phyloP scores from a whole-genome alignment of 1,140 invertebrate genomes.

The Cephus cinctus region DNA sequence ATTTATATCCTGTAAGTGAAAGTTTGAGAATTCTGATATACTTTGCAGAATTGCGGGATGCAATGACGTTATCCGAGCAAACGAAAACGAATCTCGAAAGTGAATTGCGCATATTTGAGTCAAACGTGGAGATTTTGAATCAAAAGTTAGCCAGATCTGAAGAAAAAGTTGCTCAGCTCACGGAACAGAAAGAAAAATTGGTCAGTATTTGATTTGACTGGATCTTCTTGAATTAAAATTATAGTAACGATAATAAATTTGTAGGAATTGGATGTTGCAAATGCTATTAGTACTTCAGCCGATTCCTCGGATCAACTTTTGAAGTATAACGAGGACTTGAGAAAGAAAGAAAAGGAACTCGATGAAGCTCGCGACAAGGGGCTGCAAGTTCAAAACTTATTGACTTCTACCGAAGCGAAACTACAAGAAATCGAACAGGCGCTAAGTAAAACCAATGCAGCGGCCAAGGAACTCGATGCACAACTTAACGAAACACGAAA shows the following conservation, averaged over 20 bases:
- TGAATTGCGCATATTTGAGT: slow-evolving; percentile 39
- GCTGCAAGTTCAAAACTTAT: slow-evolving; percentile 48
- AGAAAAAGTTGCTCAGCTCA: slow-evolving; percentile 44
- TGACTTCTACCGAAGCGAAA: slow-evolving; percentile 40
- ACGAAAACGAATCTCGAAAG: slow-evolving; percentile 46
- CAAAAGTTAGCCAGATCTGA: slow-evolving; percentile 42
- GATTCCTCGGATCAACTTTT: slow-evolving; percentile 55
- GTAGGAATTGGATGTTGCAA: slow-evolving; percentile 49
- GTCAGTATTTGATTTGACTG: slow-evolving; percentile 37
- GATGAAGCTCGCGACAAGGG: slow-evolving; percentile 53
- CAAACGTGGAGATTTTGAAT: slow-evolving; percentile 41
- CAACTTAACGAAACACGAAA: too few species aligned
- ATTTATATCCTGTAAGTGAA: background rate
- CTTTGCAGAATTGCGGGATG: slow-evolving; percentile 42
- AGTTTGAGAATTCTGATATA: slow-evolving; percentile 1
- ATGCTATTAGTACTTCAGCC: slow-evolving; percentile 43
- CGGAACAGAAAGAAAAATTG: slow-evolving; percentile 51
- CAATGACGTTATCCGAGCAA: slow-evolving; percentile 44
- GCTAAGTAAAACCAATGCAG: slow-evolving; percentile 22
- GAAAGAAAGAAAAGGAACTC: slow-evolving; percentile 55
- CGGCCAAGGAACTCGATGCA: slow-evolving; percentile 25
- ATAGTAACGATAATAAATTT: slow-evolving; percentile 11
- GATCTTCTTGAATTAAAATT: background rate
- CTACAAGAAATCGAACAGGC: slow-evolving; percentile 16
- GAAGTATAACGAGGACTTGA: slow-evolving; percentile 55